Conservation (phyloP, 2,888 invertebrate genomes). For the Drosophila ustulata region DNA sequence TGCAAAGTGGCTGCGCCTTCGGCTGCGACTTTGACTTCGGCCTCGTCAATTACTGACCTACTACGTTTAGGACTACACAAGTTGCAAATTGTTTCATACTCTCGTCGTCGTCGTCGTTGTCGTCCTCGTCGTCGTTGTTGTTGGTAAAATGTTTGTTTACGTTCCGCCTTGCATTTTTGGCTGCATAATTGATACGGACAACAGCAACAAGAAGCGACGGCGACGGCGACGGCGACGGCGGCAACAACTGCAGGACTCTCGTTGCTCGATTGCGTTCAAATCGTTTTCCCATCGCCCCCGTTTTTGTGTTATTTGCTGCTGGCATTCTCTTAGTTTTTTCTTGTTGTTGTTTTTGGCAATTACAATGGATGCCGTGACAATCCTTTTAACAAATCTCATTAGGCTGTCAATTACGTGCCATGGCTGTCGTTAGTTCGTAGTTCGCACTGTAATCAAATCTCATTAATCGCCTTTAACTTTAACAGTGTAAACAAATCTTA, state of each 20-base stretch:
- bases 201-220: conserved; percentile 34
- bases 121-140: conserved; percentile 28
- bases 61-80: conserved; percentile 52
- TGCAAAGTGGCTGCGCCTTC: conserved; percentile 50
- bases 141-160: conserved; percentile 72
- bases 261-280: conserved; percentile 49
- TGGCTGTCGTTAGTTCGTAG: conserved; percentile 41
- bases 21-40: conserved; percentile 21
- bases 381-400: conserved; percentile 80
- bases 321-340: conserved; percentile 14
- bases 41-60: conserved; percentile 70
- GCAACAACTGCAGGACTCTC: conserved; percentile 47
- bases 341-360: conserved; percentile 53
- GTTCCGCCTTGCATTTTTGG: conserved; percentile 67
- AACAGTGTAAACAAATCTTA: conserved; percentile 53
- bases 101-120: conserved; percentile 6
- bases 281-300: conserved; percentile 25
- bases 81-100: conserved; percentile 37
- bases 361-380: conserved; percentile 65
- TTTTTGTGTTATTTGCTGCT: conserved; percentile 4
- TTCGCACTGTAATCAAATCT: conserved; percentile 65
- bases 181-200: conserved; percentile 71
- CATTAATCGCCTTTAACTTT: conserved; percentile 75
- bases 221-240: conserved; percentile 40
- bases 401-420: conserved; percentile 74